Percentiles rank a stretch among this genome's conserved stretches.
Conservation (phyloP, 1,140 invertebrate genomes). For the Oryctes rhinoceros region DNA sequence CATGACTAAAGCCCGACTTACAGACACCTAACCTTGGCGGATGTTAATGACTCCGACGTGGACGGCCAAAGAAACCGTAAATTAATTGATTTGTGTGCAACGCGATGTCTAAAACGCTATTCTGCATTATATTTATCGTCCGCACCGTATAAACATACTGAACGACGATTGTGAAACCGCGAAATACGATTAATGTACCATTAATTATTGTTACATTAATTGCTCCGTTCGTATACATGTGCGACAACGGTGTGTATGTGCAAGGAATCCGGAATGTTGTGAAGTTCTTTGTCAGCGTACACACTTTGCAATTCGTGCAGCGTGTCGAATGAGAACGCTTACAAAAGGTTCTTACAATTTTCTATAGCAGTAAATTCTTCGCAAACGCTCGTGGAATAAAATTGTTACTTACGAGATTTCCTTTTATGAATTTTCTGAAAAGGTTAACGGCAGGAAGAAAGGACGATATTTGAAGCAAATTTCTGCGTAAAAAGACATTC, state of each 20-base stretch:
- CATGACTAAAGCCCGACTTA: no score
- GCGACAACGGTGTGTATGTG: neutral
- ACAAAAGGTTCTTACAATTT: neutral
- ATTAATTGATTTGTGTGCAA: conserved; percentile 19
- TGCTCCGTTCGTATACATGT: neutral
- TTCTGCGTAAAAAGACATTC: no score
- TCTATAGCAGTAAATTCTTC: no score
- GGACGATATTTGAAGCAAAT: no score
- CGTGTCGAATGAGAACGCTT: neutral
- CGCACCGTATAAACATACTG: neutral
- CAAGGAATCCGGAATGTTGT: conserved; percentile 10
- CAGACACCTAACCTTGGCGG: neutral
- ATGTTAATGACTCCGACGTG: conserved; percentile 17
- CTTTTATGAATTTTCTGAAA: no score
- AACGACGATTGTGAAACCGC: neutral
- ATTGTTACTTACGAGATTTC: no score
- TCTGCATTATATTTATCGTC: neutral
- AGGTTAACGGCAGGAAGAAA: no score
- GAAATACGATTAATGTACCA: conserved; percentile 10
- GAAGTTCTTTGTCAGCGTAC: neutral
- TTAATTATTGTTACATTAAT: conserved; percentile 23
- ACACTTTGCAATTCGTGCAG: neutral
- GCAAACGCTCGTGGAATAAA: no score
- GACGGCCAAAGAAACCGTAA: conserved; percentile 3
- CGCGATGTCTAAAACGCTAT: neutral